Conservation (phyloP, 2,797 vertebrate species). For the Cryptoprocta ferox region DNA sequence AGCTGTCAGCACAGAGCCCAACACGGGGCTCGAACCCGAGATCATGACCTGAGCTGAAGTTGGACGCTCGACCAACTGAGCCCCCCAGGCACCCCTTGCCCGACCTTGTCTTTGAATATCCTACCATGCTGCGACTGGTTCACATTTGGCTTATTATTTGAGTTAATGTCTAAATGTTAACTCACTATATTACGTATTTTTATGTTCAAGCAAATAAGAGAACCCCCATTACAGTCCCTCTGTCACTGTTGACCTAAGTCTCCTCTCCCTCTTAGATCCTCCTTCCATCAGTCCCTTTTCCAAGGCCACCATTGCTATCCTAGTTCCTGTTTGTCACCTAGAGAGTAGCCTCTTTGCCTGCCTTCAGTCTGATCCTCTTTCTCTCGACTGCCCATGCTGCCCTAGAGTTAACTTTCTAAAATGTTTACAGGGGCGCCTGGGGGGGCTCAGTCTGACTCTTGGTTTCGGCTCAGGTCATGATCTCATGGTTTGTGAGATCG, state of each 20-base stretch:
- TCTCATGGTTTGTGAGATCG: no score
- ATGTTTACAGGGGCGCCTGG: neutral
- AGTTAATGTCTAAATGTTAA: conserved; percentile 8
- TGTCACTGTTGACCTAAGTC: neutral
- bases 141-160: neutral
- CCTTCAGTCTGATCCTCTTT: neutral
- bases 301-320: neutral
- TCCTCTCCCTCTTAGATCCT: neutral
- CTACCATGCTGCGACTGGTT: neutral
- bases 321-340: neutral
- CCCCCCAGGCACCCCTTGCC: no score
- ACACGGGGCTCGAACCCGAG: no score
- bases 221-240: neutral
- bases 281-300: neutral
- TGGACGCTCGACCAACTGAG: no score
- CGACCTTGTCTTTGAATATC: neutral
- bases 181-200: neutral
- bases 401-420: conserved; percentile 2
- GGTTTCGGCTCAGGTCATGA: no score
- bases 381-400: neutral
- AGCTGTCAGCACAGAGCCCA: no score
- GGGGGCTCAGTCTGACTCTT: no score
- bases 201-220: conserved; percentile 20
- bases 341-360: neutral
- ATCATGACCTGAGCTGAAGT: no score